Evolutionary conservation across 2,797 vertebrate species (phyloP).

Genomic region (Pantherophis vulpinus): DNA sequence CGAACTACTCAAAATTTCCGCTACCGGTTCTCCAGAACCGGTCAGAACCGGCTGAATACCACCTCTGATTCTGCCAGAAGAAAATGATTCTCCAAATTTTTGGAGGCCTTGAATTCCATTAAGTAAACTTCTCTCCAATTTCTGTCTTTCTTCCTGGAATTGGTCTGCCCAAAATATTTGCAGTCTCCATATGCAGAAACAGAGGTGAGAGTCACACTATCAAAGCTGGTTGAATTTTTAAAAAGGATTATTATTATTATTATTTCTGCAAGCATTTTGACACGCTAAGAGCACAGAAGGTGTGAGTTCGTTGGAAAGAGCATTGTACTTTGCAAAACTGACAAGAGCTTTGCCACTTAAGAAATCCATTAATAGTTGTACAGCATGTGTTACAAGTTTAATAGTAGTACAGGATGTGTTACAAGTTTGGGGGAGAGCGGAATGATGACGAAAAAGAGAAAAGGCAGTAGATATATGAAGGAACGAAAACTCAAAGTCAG

Average conservation of each 20-base stretch:
- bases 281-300: neutral
- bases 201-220: neutral
- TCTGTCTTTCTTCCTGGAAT: neutral
- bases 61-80: neutral
- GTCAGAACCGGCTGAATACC: no score
- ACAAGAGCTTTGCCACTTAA: neutral
- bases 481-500: slow-evolving; percentile 10
- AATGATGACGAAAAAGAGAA: slow-evolving; percentile 8
- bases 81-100: neutral
- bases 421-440: neutral
- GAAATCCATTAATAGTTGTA: slow-evolving; percentile 27
- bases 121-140: neutral
- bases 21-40: no score
- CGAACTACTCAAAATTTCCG: no score
- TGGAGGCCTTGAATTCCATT: neutral
- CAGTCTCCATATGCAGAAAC: neutral
- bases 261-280: neutral
- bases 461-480: neutral
- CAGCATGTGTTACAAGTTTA: neutral
- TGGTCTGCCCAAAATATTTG: neutral
- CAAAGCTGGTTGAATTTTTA: neutral
- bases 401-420: neutral
- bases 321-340: neutral
- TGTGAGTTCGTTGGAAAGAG: neutral
- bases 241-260: neutral